Base-by-base conservation (phyloP, 2,113 vertebrate genomes). In the Piaya cayana region DNA sequence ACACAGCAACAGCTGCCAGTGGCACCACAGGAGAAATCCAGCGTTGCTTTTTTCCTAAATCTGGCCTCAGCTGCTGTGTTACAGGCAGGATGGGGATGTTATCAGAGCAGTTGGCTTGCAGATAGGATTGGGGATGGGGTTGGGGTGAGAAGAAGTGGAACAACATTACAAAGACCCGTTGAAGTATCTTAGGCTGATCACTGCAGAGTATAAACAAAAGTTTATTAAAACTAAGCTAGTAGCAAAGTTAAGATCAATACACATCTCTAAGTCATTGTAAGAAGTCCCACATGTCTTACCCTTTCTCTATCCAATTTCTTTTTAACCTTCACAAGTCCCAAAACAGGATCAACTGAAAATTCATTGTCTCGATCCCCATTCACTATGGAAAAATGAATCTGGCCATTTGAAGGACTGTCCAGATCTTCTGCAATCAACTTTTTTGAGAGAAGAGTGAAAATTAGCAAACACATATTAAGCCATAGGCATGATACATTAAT, bases 231-330 rank as follows among this genome's bases (percentile, higher is more conserved):
- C 70, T 3, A 25, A 91, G 36, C 23, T 70, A 82, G 34, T 25
- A 90, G 71, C 5, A 65, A 45, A 77, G 29, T 18, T 45, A 58
- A 82, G 60, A 76, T 26, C 11, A 64, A 85, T 30, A 69, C 26
- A 91, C 68, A 86, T 86, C 74, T 88, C 53, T 74, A 94, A 94
- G 69, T 82, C 49, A 72, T 37, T 75, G 55, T 75, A 69, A 82
- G 63, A 62, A 86, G 32, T 67, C 43, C 74, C 77, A 45, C 22
- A 9, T 36, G 55, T 60, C 99, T 98, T 97, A 99, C 99, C 97
- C 96, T 98, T 98, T 99, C 99, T 90, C 99, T 97, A 96, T 99
- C 99, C 97, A 99, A 98, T 82, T 98, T 99, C 96, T 99, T 99
- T 96, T 99, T 99, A 95, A 99, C 98, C 74, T 98, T 99, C 96